Conservation (phyloP, 2,113 vertebrate genomes). For the Bungarus multicinctus region DNA sequence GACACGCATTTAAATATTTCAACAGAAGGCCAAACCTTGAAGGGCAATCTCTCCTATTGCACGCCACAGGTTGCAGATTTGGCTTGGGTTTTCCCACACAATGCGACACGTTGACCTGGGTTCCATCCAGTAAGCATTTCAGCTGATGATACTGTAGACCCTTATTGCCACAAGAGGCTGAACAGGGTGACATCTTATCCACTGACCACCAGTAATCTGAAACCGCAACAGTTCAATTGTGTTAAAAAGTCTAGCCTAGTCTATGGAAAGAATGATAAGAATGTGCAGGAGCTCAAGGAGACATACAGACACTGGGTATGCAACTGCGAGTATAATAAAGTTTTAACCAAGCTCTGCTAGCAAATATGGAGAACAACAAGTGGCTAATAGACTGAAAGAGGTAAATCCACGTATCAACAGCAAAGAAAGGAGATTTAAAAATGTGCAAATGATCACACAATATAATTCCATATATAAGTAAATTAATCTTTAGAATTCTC, state of each 20-base stretch:
- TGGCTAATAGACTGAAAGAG: not conserved
- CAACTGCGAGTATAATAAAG: not conserved
- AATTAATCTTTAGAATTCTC: not conserved
- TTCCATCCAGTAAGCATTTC: constrained; percentile 71
- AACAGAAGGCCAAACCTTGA: constrained; percentile 72
- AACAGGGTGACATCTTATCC: constrained; percentile 71
- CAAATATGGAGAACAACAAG: not conserved
- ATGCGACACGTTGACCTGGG: constrained; percentile 56
- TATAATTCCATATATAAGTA: not conserved
- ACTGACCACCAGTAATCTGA: constrained; percentile 74
- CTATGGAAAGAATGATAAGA: not conserved
- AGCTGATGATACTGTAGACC: constrained; percentile 72
- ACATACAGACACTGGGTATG: not conserved
- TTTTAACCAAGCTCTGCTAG: not conserved
- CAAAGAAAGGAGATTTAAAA: not conserved
- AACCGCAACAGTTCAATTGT: not conserved
- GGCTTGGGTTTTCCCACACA: constrained; percentile 75
- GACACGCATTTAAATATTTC: not conserved
- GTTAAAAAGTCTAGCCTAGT: not conserved
- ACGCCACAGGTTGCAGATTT: constrained; percentile 66
- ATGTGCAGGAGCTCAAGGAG: not conserved
- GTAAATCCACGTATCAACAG: not conserved
- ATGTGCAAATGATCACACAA: not conserved
- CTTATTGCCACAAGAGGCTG: constrained; percentile 73
- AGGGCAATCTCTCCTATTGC: constrained; percentile 84